These are phyloP conservation scores for Epicauta chinensis DNA, from an alignment of 1,140 invertebrate genomes.

Conservation along the genomic window DNA sequence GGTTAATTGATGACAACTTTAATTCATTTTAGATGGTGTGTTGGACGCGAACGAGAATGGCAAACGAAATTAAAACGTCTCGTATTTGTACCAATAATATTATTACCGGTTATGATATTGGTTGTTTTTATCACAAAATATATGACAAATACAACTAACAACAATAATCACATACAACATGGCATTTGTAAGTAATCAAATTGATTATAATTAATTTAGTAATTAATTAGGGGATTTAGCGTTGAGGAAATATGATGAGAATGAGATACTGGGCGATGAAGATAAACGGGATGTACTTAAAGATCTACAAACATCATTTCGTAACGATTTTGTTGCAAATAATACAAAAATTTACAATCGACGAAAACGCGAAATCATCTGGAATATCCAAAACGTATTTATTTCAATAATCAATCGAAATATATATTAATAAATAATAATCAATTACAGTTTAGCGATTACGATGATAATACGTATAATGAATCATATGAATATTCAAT, in stretches of 20 bases:
- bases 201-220: neutral
- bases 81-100: slow-evolving; percentile 32
- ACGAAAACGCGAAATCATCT: too few species aligned
- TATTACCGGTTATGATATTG: slow-evolving; percentile 28
- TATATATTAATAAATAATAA: neutral
- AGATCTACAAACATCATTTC: slow-evolving; percentile 7
- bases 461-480: too few species aligned
- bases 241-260: slow-evolving; percentile 9
- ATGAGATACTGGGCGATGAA: slow-evolving; percentile 8
- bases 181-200: slow-evolving; percentile 6
- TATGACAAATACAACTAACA: neutral
- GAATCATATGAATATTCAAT: too few species aligned
- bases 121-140: slow-evolving; percentile 20
- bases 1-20: neutral
- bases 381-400: too few species aligned
- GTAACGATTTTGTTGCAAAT: neutral
- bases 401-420: neutral
- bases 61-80: slow-evolving; percentile 31
- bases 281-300: slow-evolving; percentile 8
- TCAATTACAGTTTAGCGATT: neutral
- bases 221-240: neutral
- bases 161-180: neutral
- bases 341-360: neutral
- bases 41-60: slow-evolving; percentile 35
- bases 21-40: slow-evolving; percentile 33